Evolutionary conservation across 1,140 invertebrate genomes (phyloP).

Genomic region (Macrotrachela quadricornifera): DNA sequence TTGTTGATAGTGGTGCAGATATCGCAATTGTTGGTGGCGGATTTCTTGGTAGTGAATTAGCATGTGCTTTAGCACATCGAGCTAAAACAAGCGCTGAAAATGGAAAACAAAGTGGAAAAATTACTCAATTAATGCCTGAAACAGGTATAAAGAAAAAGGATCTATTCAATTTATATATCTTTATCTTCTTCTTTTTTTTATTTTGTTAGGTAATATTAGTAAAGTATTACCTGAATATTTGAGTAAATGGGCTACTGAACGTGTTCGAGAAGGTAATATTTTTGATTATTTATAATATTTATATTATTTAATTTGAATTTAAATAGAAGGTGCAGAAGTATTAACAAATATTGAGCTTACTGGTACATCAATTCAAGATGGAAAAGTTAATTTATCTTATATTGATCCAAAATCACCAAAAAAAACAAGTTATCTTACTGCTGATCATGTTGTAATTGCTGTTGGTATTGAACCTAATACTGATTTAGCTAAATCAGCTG

Average conservation of each 20-base stretch:
- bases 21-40: constrained; percentile 66
- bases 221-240: constrained; percentile 62
- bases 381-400: constrained; percentile 15
- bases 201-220: constrained; percentile 44
- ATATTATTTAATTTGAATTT: neutral
- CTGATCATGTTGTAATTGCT: constrained; percentile 56
- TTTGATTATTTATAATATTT: constrained; percentile 5
- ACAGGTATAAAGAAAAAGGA: constrained; percentile 13
- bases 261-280: constrained; percentile 34
- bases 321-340: constrained; percentile 46
- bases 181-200: neutral
- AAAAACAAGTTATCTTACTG: constrained; percentile 14
- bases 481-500: constrained; percentile 48
- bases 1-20: constrained; percentile 35
- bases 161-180: constrained; percentile 5
- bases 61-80: constrained; percentile 51
- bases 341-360: constrained; percentile 34
- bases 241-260: constrained; percentile 53
- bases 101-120: constrained; percentile 30
- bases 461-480: constrained; percentile 63
- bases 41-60: constrained; percentile 71
- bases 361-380: constrained; percentile 13
- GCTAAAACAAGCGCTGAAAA: constrained; percentile 22
- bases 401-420: constrained; percentile 2
- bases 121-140: constrained; percentile 51